Percentiles rank a stretch among this genome's conserved stretches.
These are phyloP conservation scores for Augochlorella aurata DNA, from an alignment of 2,888 invertebrate genomes.

Conservation along the genomic window DNA sequence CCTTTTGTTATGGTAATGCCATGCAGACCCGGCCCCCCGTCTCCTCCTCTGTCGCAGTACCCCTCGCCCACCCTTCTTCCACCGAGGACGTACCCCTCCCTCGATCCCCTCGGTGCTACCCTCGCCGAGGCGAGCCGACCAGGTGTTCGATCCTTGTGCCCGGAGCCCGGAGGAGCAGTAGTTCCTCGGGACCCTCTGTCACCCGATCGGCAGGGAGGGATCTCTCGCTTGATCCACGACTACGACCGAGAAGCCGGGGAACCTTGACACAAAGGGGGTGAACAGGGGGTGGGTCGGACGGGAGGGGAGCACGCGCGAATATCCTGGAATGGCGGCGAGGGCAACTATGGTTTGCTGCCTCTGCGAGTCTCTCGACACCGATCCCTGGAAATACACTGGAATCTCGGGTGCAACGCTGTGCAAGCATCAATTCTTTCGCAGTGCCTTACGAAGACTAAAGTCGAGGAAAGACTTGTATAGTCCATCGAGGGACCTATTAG, in stretches of 20 bases:
- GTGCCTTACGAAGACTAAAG: no score
- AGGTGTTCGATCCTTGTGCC: conserved; percentile 77
- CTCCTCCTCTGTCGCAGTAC: conserved; percentile 48
- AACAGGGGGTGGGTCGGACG: conserved; percentile 27
- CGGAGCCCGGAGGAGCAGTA: conserved; percentile 51
- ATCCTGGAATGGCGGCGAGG: conserved; percentile 48
- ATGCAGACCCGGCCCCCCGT: conserved; percentile 49
- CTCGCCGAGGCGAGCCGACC: conserved; percentile 69
- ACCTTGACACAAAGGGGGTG: conserved; percentile 57
- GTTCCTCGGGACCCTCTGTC: conserved; percentile 72
- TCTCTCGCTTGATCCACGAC: conserved; percentile 66
- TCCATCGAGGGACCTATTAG: no score
- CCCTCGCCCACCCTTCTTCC: conserved; percentile 29
- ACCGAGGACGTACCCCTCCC: no score
- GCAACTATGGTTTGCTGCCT: not conserved
- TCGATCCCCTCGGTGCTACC: conserved; percentile 46
- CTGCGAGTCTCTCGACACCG: not conserved
- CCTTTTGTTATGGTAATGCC: conserved; percentile 78
- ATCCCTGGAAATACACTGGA: not conserved
- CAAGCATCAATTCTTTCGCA: not conserved
- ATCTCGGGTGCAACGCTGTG: not conserved
- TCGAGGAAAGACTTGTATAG: no score
- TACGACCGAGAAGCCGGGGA: conserved; percentile 59
- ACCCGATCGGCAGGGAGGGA: conserved; percentile 76
- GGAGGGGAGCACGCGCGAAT: conserved; percentile 54